A percentile compares a stretch with the other conserved stretches of the same genome.
phyloP scores from a whole-genome alignment of 2,113 vertebrate species.

The Onychostruthus taczanowskii region DNA sequence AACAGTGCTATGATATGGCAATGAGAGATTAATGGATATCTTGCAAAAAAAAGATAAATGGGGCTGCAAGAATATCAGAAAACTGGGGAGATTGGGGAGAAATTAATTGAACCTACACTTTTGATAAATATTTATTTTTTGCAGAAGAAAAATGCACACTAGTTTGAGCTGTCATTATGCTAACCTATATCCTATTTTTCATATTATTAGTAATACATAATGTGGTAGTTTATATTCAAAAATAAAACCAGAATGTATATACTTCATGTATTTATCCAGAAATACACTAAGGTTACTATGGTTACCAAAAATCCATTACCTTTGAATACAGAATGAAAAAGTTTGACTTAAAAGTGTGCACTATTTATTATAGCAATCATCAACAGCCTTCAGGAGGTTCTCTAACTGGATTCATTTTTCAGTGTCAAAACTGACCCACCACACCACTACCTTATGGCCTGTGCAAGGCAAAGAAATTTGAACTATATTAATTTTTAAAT shows the following conservation, averaged over 20 bases:
- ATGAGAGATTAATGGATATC: constrained; percentile 75
- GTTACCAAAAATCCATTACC: constrained; percentile 86
- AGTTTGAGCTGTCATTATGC: constrained; percentile 81
- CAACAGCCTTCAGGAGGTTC: constrained; percentile 82
- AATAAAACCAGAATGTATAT: constrained; percentile 83
- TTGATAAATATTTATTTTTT: constrained; percentile 85
- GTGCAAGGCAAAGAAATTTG: constrained; percentile 73
- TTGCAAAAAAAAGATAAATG: constrained; percentile 76
- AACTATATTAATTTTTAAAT: constrained; percentile 80
- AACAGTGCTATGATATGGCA: constrained; percentile 56
- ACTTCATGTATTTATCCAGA: constrained; percentile 84
- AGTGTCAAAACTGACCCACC: constrained; percentile 83
- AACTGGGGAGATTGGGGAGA: constrained; percentile 55
- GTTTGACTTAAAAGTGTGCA: constrained; percentile 84
- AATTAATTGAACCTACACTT: constrained; percentile 80
- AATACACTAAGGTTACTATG: constrained; percentile 84
- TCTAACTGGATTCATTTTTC: constrained; percentile 85
- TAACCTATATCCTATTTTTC: constrained; percentile 83
- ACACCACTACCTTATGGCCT: constrained; percentile 75
- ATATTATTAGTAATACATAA: constrained; percentile 86
- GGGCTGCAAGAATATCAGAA: constrained; percentile 63
- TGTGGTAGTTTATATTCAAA: constrained; percentile 87
- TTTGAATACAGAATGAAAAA: constrained; percentile 88
- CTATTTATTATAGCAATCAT: constrained; percentile 85
- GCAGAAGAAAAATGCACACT: constrained; percentile 80